Percentiles rank a stretch among this genome's conserved stretches.
Conservation (phyloP, 2,888 invertebrate species). For the Crossocerus cetratus region DNA sequence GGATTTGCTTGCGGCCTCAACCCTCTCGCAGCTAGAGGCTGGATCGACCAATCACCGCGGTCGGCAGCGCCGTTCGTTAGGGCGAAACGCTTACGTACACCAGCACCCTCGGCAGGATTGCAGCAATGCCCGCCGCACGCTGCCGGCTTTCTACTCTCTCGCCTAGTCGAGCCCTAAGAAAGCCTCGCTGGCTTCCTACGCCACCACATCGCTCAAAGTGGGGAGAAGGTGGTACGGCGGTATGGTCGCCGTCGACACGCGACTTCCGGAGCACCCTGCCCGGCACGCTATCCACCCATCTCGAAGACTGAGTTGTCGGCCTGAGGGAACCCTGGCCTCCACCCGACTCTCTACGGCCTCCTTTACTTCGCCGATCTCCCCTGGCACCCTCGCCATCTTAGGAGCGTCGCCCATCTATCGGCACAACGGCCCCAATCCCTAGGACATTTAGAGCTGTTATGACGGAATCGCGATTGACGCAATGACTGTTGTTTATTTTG, state of each 20-base stretch:
- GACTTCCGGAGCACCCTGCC: constrained; percentile 72
- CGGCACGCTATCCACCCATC: constrained; percentile 69
- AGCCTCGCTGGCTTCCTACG: background rate
- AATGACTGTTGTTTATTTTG: no score
- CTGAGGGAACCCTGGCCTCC: constrained; percentile 7
- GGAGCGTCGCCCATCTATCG: background rate
- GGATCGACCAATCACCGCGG: constrained; percentile 72
- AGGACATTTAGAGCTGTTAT: no score
- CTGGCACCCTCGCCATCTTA: background rate
- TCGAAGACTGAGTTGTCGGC: constrained; percentile 36
- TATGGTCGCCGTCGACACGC: constrained; percentile 71
- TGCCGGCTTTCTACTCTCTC: constrained; percentile 10
- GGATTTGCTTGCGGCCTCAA: constrained; percentile 64
- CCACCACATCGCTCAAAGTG: background rate
- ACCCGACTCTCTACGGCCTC: constrained; percentile 19
- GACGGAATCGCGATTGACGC: no score
- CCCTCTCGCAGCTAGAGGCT: constrained; percentile 54
- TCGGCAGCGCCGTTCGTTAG: constrained; percentile 65
- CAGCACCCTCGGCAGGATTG: constrained; percentile 20
- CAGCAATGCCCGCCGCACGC: constrained; percentile 13
- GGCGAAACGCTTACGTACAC: constrained; percentile 50
- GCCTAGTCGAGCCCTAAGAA: constrained; percentile 32
- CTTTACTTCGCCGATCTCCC: constrained; percentile 2
- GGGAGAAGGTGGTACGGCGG: constrained; percentile 43
- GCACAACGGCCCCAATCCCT: background rate